Base-by-base conservation (phyloP, 2,113 vertebrate genomes). In the Desmodus rotundus region DNA sequence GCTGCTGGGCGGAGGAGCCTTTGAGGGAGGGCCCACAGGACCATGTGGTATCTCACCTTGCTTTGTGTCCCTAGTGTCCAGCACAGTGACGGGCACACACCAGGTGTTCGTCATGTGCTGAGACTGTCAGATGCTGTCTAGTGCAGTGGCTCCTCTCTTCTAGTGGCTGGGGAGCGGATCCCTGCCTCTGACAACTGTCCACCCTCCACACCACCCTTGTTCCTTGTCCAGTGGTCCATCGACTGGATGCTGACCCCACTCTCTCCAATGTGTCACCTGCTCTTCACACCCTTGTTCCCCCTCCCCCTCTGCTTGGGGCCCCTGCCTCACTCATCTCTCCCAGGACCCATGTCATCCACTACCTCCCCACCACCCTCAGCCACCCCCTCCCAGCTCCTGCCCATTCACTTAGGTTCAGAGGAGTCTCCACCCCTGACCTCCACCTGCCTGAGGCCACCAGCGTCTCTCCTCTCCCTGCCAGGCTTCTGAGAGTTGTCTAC, bases 1-100 rank as follows among this genome's bases (percentile, higher is more conserved):
- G 86, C 24, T 50, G n/a, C 74, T 43, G 45, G n/a, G 26, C 45
- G 50, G 52, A 38, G 13, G n/a, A 85, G 77, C 74, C 45, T 85
- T 43, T 56, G 68, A 47, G 24, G 2, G 26, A 67, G n/a, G 77
- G 78, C 11, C 77, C 28, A 8, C 0, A 0, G 63, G 63, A 28
- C 13, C 58, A 22, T 3, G 50, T 43, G 1, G 0, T 6, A 3
- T n/a, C 47, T 31, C 15, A 3, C 16, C 10, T 15, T 0, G 9
- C 28, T n/a, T 9, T 63, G 43, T 33, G 82, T 41, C 45, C 67
- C 33, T 10, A 1, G 50, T 7, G 78, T 72, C 45, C 38, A 41
- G 72, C 47, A 31, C 0, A 0, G 9, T 22, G 86, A 41, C 22
- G 54, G n/a, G 63, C 47, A 19, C 17, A 47, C 1, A 5, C 41